Evolutionary conservation across 2,113 vertebrate species (phyloP), one percentile per base, ranked within the genome.

Genomic region (Sorex araneus): DNA sequence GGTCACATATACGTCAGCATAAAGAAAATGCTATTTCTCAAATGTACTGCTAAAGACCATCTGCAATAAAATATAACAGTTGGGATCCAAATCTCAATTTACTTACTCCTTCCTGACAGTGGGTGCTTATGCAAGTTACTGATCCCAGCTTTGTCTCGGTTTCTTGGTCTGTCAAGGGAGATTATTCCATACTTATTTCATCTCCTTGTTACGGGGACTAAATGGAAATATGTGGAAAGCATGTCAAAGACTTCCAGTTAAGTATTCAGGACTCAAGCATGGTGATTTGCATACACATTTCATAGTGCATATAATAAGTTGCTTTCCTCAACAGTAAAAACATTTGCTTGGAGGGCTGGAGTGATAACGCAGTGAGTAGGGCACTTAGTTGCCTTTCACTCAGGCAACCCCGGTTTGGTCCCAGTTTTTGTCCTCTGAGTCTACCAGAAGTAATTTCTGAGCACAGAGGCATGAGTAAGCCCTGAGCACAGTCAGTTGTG

Each of bases 281-380:
- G 43, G 82, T 50, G 77, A 89, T 93, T 32, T 78, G 45, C 90
- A 80, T 36, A 60, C 64, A 89, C 80, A 94, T 94, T 83, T 83
- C 67, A 84, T 15, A 8, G 30, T 50, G 32, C 81, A 73, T 67
- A 73, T 74, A 92, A 90, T 90, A 91, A 34, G 30, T 60, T 70
- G 30, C 73, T 76, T 54, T 50, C 32, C 75, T 21, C 60, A 64
- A 76, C 50, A 40, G 25, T 94, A 93, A 92, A 94, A 94, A 80
- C 77, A 92, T 87, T 89, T 87, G 34, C 84, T 94, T 57, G 2
- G 23, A 7, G 57, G 57, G 57, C 19, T 6, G 21, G 57, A 60
- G 57, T 60, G 1, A 60, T 60, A 60, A 23, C 8, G 18, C 19
- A 18, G 18, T 23, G 18, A 21, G 57, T 60, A 60, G 57, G 19